A percentile compares a stretch with the other conserved stretches of the same genome.
Conservation (phyloP, 2,888 invertebrate genomes). For the Ashinkailepas kermadecensis region DNA sequence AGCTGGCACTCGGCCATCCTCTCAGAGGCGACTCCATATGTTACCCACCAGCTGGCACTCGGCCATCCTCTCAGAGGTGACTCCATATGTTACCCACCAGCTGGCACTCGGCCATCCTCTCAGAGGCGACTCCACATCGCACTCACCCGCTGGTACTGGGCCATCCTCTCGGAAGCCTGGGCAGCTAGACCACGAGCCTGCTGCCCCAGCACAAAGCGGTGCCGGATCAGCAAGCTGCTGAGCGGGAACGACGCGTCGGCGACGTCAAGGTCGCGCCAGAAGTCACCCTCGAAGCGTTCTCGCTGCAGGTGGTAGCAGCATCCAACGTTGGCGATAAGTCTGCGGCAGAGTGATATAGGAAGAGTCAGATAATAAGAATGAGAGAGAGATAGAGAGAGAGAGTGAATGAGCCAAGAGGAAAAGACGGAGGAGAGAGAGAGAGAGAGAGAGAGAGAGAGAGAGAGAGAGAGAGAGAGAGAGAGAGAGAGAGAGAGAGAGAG, state of each 20-base stretch:
- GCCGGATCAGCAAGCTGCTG: slow-evolving; percentile 52
- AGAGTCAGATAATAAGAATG: no score
- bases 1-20: no score
- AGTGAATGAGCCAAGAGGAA: no score
- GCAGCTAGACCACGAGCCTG: slow-evolving; percentile 79
- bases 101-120: neutral
- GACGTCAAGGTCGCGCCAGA: slow-evolving; percentile 31
- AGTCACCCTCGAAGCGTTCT: slow-evolving; percentile 34
- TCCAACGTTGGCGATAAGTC: slow-evolving; percentile 67
- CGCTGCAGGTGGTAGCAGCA: slow-evolving; percentile 81
- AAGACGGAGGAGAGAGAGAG: no score
- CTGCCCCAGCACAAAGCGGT: slow-evolving; percentile 52
- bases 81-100: neutral
- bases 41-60: no score
- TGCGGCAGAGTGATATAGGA: slow-evolving; percentile 37
- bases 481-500: no score
- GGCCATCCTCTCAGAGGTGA: no score
- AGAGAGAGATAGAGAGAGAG: no score
- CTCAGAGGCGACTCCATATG: no score
- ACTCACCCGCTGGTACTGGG: slow-evolving; percentile 45
- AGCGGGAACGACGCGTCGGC: slow-evolving; percentile 53
- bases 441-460: no score
- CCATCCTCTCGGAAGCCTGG: slow-evolving; percentile 68
- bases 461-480: no score
- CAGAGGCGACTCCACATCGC: neutral